Percentiles rank a stretch among this genome's conserved stretches.
Evolutionary conservation across 2,113 vertebrate genomes (phyloP).

Genomic region (Phyllostomus hastatus): DNA sequence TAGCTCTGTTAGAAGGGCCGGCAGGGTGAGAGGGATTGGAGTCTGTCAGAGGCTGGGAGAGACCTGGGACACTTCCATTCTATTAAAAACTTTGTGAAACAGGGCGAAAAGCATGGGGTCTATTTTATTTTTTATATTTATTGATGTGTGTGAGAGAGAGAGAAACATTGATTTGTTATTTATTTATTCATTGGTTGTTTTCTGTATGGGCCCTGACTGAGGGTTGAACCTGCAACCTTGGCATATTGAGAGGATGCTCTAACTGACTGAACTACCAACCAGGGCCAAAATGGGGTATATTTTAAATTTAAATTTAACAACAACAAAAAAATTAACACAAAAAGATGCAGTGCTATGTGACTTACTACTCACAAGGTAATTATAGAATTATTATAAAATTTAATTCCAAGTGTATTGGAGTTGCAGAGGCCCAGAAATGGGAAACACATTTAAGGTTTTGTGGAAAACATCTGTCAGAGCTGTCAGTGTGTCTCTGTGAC

Average conservation of each 20-base stretch:
- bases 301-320: slow-evolving; percentile 11
- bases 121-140: neutral
- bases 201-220: no score
- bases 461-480: neutral
- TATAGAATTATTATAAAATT: neutral
- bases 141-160: no score
- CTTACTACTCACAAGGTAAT: neutral
- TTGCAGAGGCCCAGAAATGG: neutral
- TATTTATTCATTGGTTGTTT: no score
- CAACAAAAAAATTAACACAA: neutral
- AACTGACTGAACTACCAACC: no score
- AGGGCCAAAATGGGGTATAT: neutral
- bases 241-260: no score
- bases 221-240: no score
- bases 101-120: neutral
- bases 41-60: neutral
- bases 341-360: neutral
- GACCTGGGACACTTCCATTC: neutral
- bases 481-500: neutral
- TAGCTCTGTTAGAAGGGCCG: neutral
- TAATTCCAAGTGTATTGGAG: neutral
- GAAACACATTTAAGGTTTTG: neutral
- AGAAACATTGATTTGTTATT: no score
- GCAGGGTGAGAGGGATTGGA: neutral
- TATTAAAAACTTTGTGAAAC: neutral